These are phyloP conservation scores for Onychomys leucogaster DNA, from an alignment of 2,797 vertebrate species.

Conservation along the genomic window DNA sequence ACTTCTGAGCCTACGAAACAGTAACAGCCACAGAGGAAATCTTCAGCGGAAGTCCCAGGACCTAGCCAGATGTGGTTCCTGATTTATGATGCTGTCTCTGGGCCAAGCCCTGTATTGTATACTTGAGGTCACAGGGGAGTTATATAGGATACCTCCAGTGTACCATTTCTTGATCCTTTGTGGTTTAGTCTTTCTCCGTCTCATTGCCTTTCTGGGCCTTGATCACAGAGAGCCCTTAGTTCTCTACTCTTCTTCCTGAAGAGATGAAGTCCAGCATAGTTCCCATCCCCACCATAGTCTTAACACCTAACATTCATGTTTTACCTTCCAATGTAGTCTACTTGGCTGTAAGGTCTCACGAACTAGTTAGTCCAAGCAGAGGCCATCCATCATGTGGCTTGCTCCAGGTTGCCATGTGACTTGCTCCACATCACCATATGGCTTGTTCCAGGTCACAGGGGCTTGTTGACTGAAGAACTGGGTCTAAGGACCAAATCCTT, in stretches of 20 bases:
- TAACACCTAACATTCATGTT: background rate
- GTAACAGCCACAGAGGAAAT: background rate
- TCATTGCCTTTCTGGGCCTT: background rate
- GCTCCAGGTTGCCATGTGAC: background rate
- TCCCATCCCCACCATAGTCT: background rate
- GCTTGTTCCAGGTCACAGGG: background rate
- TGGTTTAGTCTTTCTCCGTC: background rate
- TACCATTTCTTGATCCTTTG: background rate
- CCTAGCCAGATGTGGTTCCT: background rate
- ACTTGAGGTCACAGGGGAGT: background rate
- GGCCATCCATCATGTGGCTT: background rate
- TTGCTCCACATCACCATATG: background rate
- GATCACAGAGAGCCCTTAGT: background rate
- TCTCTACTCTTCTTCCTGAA: background rate
- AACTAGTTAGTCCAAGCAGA: background rate
- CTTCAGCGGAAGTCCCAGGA: background rate
- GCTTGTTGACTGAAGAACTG: background rate
- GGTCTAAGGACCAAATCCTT: background rate
- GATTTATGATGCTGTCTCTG: background rate
- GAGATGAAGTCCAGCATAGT: background rate
- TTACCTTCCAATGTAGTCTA: background rate
- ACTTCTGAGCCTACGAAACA: constrained; percentile 23
- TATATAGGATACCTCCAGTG: background rate
- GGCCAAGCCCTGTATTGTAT: background rate
- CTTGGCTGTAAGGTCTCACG: background rate